A percentile compares a stretch with the other conserved stretches of the same genome.
phyloP scores from a whole-genome alignment of 2,888 invertebrate genomes.

The Metopia argyrocephala region DNA sequence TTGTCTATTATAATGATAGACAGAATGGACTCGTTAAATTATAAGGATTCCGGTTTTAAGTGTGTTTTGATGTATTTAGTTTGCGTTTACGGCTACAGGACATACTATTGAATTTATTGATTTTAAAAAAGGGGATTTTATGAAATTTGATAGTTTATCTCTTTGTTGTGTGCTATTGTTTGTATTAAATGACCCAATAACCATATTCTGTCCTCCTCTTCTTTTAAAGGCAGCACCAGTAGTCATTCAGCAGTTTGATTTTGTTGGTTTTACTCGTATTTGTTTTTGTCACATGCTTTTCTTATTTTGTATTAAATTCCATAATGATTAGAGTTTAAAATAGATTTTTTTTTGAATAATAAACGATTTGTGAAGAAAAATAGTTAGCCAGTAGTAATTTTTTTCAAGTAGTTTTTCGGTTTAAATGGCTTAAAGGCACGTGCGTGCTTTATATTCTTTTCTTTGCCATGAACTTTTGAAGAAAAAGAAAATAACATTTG shows the following conservation, averaged over 20 bases:
- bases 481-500: constrained; percentile 4
- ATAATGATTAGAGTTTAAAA: constrained; percentile 30
- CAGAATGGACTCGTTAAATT: neutral
- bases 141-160: constrained; percentile 61
- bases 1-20: neutral
- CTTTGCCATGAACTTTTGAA: neutral
- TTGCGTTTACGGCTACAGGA: neutral
- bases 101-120: neutral
- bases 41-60: constrained; percentile 32
- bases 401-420: constrained; percentile 26
- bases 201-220: constrained; percentile 22
- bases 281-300: neutral
- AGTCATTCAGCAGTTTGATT: neutral
- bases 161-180: constrained; percentile 44
- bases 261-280: constrained; percentile 21
- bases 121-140: constrained; percentile 37
- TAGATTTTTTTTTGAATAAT: constrained; percentile 19
- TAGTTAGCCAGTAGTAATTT: constrained; percentile 32
- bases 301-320: constrained; percentile 28
- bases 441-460: constrained; percentile 40
- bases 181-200: constrained; percentile 63
- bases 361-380: constrained; percentile 39
- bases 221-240: neutral
- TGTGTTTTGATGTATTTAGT: constrained; percentile 18
- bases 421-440: constrained; percentile 56